Base-by-base conservation (phyloP, 1,140 invertebrate species). In the Orussus abietinus region DNA sequence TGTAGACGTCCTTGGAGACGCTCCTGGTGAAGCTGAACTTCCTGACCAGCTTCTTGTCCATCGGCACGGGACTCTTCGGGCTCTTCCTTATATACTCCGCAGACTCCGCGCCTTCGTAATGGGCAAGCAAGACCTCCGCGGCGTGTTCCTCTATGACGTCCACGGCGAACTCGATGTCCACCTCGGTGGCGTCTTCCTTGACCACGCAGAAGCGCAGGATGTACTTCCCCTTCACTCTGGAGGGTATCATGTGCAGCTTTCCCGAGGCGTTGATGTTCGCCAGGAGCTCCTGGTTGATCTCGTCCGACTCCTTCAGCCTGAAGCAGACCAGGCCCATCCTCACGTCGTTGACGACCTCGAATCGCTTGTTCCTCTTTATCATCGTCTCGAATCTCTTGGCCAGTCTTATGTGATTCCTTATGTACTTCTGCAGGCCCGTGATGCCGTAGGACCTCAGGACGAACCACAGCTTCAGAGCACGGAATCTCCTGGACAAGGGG, bases 381-480 rank as follows among this genome's bases (percentile, higher is more conserved):
- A 86, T 66, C n/a, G 70, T 64, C 62, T 92, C 90, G 56, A 96
- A 94, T 37, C 81, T 70, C 62, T 91, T 90, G 0, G 92, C 91
- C 40, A 96, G 67, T n/a, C 79, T 76, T 40, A 91, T 88, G 57
- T 96, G 93, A 72, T 89, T 85, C 17, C 91, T 75, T 32, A 94
- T 90, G 57, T 93, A 92, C 17, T 78, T 75, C 57, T 88, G 88
- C 2, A 96, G 66, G 2, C 89, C 90, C 21, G 77, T 78, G 1
- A 94, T 77, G 1, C 92, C 92, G 57, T 92, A 93, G 22, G 79
- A 81, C 30, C 90, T 72, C 42, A 95, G 80, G 0, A 92, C 80
- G 66, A 95, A 94, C 90, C 90, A 95, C 7, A 95, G 64, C 62
- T 95, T 95, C 2, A 95, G 64, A 0, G 91, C 80, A 3, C 92